Percentiles rank a stretch among this genome's conserved stretches.
phyloP scores from a whole-genome alignment of 1,140 invertebrate genomes.

The Caerostris extrusa region DNA sequence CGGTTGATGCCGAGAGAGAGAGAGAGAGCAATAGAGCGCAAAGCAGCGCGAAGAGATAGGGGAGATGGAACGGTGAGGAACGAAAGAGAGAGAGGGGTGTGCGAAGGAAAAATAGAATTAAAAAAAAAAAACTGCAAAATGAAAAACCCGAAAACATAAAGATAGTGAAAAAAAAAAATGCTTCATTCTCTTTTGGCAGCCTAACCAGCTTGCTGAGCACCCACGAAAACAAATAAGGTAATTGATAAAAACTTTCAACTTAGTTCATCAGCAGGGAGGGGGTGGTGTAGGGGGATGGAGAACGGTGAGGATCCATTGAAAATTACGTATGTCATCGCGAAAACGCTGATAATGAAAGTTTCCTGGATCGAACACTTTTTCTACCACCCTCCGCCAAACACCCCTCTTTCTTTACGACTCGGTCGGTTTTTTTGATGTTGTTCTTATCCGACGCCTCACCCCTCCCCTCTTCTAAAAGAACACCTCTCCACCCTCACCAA shows the following conservation, averaged over 20 bases:
- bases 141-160: constrained; percentile 25
- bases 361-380: constrained; percentile 66
- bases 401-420: neutral
- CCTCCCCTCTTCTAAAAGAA: neutral
- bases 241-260: constrained; percentile 78
- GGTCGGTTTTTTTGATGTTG: constrained; percentile 69
- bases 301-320: constrained; percentile 64
- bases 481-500: neutral
- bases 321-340: constrained; percentile 77
- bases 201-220: constrained; percentile 72
- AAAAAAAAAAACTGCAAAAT: constrained; percentile 41
- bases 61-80: neutral
- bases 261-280: constrained; percentile 69
- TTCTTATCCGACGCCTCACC: constrained; percentile 71
- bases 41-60: neutral
- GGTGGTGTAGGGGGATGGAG: neutral
- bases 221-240: constrained; percentile 77
- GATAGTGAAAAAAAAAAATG: neutral
- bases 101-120: constrained; percentile 4
- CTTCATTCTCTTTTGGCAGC: neutral
- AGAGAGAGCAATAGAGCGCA: constrained; percentile 1
- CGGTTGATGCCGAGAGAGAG: neutral
- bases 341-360: constrained; percentile 77
- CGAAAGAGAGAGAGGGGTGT: neutral
- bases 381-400: neutral